Evolutionary conservation across 1,140 invertebrate species (phyloP).

Genomic region (Bombus vancouverensis): DNA sequence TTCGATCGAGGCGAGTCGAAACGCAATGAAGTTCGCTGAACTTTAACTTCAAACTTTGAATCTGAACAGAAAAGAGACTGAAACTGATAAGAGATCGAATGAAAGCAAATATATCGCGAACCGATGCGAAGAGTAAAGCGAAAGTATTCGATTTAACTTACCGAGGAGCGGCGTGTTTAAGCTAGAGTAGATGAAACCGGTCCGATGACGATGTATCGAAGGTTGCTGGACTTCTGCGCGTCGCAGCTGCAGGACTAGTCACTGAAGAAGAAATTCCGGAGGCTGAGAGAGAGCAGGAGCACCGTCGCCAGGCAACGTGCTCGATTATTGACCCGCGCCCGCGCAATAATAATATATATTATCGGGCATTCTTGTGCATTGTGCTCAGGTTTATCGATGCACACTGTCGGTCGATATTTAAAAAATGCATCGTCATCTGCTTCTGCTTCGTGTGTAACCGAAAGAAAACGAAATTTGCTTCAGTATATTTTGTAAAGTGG

Average conservation of each 20-base stretch:
- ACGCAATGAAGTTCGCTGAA: background rate
- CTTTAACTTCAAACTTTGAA: background rate
- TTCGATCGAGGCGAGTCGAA: background rate
- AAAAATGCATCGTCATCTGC: constrained; percentile 1
- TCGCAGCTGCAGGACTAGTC: constrained; percentile 53
- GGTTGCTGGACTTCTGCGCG: constrained; percentile 57
- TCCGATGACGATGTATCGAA: constrained; percentile 43
- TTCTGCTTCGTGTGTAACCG: background rate
- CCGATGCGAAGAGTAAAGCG: background rate
- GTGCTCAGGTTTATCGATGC: constrained; percentile 25
- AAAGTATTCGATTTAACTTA: constrained; percentile 9
- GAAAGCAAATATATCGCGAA: background rate
- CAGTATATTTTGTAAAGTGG: background rate
- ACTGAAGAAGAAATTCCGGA: constrained; percentile 52
- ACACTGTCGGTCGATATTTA: constrained; percentile 12
- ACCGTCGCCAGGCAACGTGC: constrained; percentile 74
- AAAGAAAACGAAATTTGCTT: background rate
- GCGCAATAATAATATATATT: constrained; percentile 78
- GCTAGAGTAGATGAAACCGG: constrained; percentile 30
- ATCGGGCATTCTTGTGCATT: constrained; percentile 59
- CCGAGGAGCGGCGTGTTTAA: background rate
- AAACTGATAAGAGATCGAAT: background rate
- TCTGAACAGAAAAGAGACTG: background rate
- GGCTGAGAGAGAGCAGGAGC: constrained; percentile 61
- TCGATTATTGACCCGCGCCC: constrained; percentile 80